A percentile compares a stretch with the other conserved stretches of the same genome.
Evolutionary conservation across 2,888 invertebrate genomes (phyloP).

Genomic region (Phrixothrix hirtus): DNA sequence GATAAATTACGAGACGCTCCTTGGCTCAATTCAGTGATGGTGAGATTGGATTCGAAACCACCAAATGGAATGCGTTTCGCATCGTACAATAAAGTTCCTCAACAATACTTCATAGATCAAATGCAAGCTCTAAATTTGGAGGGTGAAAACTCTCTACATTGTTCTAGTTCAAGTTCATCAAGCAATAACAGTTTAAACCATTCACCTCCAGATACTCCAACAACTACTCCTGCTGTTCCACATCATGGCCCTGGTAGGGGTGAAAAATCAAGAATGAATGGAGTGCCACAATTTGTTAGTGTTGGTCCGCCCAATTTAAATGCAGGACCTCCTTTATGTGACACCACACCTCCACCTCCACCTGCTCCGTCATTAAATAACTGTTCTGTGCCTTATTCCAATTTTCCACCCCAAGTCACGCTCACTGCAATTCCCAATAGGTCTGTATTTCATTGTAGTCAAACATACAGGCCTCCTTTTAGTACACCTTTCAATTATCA

Average conservation of each 20-base stretch:
- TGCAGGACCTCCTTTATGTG: slow-evolving; percentile 36
- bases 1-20: slow-evolving; percentile 63
- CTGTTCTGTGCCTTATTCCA: slow-evolving; percentile 60
- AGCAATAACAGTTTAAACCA: slow-evolving; percentile 60
- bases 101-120: slow-evolving; percentile 55
- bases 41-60: slow-evolving; percentile 36
- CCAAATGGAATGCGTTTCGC: slow-evolving; percentile 49
- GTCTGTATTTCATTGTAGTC: slow-evolving; percentile 50
- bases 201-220: slow-evolving; percentile 64
- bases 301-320: slow-evolving; percentile 13
- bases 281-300: slow-evolving; percentile 45
- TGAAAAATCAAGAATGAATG: slow-evolving; percentile 42
- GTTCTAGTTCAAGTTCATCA: slow-evolving; percentile 60
- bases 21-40: slow-evolving; percentile 37
- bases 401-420: slow-evolving; percentile 51
- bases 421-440: slow-evolving; percentile 40
- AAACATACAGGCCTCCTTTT: slow-evolving; percentile 49
- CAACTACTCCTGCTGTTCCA: slow-evolving; percentile 53
- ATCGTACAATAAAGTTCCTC: slow-evolving; percentile 24
- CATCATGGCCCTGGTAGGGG: slow-evolving; percentile 46
- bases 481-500: slow-evolving; percentile 57
- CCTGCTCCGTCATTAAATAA: slow-evolving; percentile 55
- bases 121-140: slow-evolving; percentile 58
- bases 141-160: slow-evolving; percentile 57
- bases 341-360: slow-evolving; percentile 57